A percentile compares a stretch with the other conserved stretches of the same genome.
phyloP scores from a whole-genome alignment of 2,888 invertebrate genomes.

The Thera britannica region DNA sequence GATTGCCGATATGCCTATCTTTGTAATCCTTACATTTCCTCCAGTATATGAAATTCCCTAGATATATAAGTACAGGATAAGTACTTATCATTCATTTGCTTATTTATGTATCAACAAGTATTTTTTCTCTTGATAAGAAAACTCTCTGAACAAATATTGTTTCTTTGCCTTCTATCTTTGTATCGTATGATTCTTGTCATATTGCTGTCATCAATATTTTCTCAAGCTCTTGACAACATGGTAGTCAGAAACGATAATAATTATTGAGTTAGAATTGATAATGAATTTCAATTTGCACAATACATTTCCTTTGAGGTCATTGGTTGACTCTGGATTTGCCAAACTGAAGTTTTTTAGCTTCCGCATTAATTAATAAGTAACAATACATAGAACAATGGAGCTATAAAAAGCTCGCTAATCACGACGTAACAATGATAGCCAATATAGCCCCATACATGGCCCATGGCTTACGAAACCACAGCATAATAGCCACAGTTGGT shows the following conservation, averaged over 20 bases:
- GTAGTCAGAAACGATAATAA: background rate
- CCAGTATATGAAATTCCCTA: slow-evolving; percentile 7
- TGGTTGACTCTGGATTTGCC: background rate
- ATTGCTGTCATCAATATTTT: slow-evolving; percentile 1
- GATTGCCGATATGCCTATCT: slow-evolving; percentile 24
- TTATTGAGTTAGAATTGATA: background rate
- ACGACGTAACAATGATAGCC: slow-evolving; percentile 21
- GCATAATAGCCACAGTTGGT: slow-evolving; percentile 10
- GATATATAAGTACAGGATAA: background rate
- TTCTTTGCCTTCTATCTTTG: slow-evolving; percentile 5
- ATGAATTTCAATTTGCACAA: background rate
- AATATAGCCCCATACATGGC: slow-evolving; percentile 13
- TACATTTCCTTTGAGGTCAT: background rate
- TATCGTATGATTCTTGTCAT: slow-evolving; percentile 2
- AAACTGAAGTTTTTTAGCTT: slow-evolving; percentile 7
- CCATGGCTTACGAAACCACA: slow-evolving; percentile 18
- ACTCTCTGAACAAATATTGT: slow-evolving; percentile 17
- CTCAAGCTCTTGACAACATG: background rate
- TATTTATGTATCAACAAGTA: slow-evolving; percentile 3
- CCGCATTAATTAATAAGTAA: slow-evolving; percentile 13
- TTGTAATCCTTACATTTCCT: slow-evolving; percentile 26
- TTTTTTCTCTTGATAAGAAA: slow-evolving; percentile 32
- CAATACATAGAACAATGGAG: slow-evolving; percentile 17
- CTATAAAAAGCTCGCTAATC: slow-evolving; percentile 20
- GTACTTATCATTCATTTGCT: slow-evolving; percentile 7